Conservation (phyloP, 2,797 vertebrate genomes). For the Anguilla pacifica region DNA sequence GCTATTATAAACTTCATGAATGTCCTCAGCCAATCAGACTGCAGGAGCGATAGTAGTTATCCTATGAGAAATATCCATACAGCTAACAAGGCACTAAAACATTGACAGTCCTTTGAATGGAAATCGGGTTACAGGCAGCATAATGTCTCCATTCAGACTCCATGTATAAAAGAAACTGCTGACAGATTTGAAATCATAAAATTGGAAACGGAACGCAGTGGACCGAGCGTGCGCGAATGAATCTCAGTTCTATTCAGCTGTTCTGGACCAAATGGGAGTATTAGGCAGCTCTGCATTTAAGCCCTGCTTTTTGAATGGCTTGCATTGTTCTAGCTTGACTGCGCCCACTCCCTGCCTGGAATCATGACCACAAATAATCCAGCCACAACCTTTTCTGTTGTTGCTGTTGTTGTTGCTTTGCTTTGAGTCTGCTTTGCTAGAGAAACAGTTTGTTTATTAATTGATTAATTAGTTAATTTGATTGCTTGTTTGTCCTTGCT, state of each 20-base stretch:
- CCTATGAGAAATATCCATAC: constrained; percentile 60
- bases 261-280: constrained; percentile 59
- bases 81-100: constrained; percentile 69
- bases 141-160: constrained; percentile 70
- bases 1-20: constrained; percentile 55
- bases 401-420: not conserved
- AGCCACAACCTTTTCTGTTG: constrained; percentile 11
- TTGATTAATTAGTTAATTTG: not conserved
- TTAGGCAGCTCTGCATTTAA: constrained; percentile 59
- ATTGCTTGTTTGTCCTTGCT: not conserved
- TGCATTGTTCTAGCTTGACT: constrained; percentile 39
- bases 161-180: constrained; percentile 70
- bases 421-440: not conserved
- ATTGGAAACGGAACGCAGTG: constrained; percentile 40
- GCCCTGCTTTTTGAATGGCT: constrained; percentile 41
- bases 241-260: constrained; percentile 68
- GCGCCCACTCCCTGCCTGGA: constrained; percentile 52
- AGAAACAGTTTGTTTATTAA: not conserved
- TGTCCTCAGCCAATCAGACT: constrained; percentile 54
- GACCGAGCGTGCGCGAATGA: constrained; percentile 55
- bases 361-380: constrained; percentile 63
- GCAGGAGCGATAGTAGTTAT: constrained; percentile 56
- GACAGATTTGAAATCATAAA: constrained; percentile 66
- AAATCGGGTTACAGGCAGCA: constrained; percentile 54
- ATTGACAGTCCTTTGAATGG: constrained; percentile 51